Base-by-base conservation (phyloP, 1,140 invertebrate genomes). In the Euwallacea fornicatus region DNA sequence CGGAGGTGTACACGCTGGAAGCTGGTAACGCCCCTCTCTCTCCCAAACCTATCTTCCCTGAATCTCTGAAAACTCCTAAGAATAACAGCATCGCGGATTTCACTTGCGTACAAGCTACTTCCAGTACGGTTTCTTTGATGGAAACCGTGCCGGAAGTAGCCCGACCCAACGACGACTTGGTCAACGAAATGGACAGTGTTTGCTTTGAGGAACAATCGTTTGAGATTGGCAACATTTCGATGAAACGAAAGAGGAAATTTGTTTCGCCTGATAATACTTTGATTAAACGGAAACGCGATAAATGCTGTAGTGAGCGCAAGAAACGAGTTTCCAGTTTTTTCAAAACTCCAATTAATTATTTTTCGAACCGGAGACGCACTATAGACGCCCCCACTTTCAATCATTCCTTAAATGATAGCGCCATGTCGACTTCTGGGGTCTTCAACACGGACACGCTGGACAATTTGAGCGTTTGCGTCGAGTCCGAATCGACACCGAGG, bases 301-400 rank as follows among this genome's bases (percentile, higher is more conserved):
- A 77, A 54, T 79, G 78, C 55, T 79, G 76, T 50, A 79, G 77
- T 56, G 80, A 81, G 65, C 76, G 76, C 9, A 73, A 72, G 13
- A 77, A 74, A 42, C 78, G 76, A 69, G 75, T 81, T n/a, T 76
- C 78, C 0, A 74, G 72, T 50, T 78, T 81, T 55, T 80, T 81
- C 60, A 80, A 78, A 64, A 80, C 80, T 2, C 80, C 80, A 3
- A 70, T 81, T 3, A 78, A 75, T 54, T 80, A 80, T 72, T 77
- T 81, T 64, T 79, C 79, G 11, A 79, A 80, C 71, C 73, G 80
- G 11, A 67, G 80, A 60, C 72, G 78, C 10, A 81, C 80, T 0
- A 80, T 81, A 21, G 76, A 78, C 53, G 74, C 76, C 0, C 55
- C 74, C 4, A 74, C 21, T 66, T 74, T 75, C 41, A 76, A 74